These are phyloP conservation scores for Drosophila affinis DNA, from an alignment of 2,888 invertebrate genomes.

Conservation along the genomic window DNA sequence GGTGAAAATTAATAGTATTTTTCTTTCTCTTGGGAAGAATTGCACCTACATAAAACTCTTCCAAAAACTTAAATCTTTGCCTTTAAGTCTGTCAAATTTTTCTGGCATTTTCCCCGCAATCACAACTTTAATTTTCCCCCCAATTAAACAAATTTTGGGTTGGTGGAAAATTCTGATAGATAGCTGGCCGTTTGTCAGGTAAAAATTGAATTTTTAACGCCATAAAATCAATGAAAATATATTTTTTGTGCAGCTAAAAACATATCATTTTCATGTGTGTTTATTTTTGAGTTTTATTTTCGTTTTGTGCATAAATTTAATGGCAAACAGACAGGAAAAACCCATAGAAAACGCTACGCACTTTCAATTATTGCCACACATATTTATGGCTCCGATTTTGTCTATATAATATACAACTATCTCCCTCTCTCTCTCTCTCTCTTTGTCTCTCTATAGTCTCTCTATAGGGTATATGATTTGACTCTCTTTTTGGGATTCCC, in stretches of 20 bases:
- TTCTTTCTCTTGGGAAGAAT: too few relatives aligned
- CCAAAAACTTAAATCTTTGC: not conserved
- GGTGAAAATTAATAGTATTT: too few relatives aligned
- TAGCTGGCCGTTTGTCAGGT: not conserved
- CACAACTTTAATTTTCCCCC: not conserved
- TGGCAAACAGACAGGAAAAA: slow-evolving; percentile 29
- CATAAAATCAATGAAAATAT: slow-evolving; percentile 75
- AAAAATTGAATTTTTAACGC: slow-evolving; percentile 58
- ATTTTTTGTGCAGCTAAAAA: slow-evolving; percentile 55
- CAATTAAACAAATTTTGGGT: not conserved
- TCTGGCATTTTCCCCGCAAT: not conserved
- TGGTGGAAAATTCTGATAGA: not conserved
- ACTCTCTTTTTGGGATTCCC: slow-evolving; percentile 13
- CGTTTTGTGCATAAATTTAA: slow-evolving; percentile 56
- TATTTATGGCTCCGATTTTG: slow-evolving; percentile 22
- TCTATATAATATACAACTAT: slow-evolving; percentile 2
- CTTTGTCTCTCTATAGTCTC: too few relatives aligned
- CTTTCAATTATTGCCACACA: slow-evolving; percentile 43
- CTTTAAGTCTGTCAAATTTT: not conserved
- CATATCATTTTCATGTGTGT: slow-evolving; percentile 55
- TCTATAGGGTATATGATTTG: not conserved
- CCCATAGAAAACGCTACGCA: too few relatives aligned
- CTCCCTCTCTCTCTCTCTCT: too few relatives aligned
- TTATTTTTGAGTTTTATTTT: slow-evolving; percentile 45
- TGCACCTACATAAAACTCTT: too few relatives aligned